Conservation (phyloP, 2,113 vertebrate genomes). For the Glaucidium brasilianum region DNA sequence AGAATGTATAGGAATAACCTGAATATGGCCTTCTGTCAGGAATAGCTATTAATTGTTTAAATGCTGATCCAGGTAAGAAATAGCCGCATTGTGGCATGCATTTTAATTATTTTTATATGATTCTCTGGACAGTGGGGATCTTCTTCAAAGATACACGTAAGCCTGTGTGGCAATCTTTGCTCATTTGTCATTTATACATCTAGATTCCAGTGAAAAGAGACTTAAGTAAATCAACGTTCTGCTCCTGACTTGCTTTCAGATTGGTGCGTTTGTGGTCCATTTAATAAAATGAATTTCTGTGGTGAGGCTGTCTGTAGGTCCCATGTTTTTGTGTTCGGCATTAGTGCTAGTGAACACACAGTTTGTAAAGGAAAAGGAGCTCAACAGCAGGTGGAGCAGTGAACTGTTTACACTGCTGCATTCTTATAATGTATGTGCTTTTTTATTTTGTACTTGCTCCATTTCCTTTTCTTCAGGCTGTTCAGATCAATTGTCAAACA, state of each 20-base stretch:
- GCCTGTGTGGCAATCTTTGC: not conserved
- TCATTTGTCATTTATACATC: not conserved
- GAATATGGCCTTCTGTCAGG: constrained; percentile 38
- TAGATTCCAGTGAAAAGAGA: not conserved
- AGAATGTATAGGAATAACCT: constrained; percentile 39
- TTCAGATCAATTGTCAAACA: constrained; percentile 30
- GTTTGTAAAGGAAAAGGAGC: not conserved
- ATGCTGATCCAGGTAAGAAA: constrained; percentile 13
- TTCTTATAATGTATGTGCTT: not conserved
- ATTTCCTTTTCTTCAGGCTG: not conserved
- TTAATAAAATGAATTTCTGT: not conserved
- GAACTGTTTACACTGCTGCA: not conserved
- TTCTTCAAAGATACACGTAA: constrained; percentile 34
- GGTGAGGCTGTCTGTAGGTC: not conserved
- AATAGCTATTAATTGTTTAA: constrained; percentile 42
- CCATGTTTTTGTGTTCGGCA: not conserved
- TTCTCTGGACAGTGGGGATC: not conserved
- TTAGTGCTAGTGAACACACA: fast-evolving
- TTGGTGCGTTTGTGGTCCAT: not conserved
- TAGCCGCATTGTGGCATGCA: not conserved
- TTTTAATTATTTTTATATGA: not conserved
- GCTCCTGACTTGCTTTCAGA: not conserved
- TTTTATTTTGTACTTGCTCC: not conserved
- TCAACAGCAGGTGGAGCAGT: constrained; percentile 52
- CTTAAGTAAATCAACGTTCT: not conserved